Evolutionary conservation across 2,113 vertebrate genomes (phyloP), one percentile per base, ranked within the genome.

Genomic region (Grammomys dolichurus): DNA sequence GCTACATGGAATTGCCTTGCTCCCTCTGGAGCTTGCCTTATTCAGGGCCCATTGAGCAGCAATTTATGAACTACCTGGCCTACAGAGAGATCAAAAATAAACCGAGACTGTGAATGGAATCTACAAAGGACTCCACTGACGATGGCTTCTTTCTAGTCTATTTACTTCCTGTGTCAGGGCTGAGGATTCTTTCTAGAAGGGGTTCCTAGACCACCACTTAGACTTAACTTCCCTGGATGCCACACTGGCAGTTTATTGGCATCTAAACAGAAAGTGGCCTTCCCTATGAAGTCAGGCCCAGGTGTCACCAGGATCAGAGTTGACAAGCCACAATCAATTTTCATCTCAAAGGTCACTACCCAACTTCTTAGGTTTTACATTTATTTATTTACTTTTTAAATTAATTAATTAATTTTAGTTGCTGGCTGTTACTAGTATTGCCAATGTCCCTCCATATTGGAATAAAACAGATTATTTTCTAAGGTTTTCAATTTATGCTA

Each of bases 241-340:
- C 26, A 86, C 22, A 3, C 22, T 91, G 60, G 22, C 56, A 9
- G 67, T 33, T 87, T 90, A 75, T 84, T 86, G 80, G 31, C 93
- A 90, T 54, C 46, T 82, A 87, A 48, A 85, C 14, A 26, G 51
- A 86, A 48, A 78, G 69, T 65, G 48, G 17, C 43, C 82, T n/a
- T 92, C 22, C 77, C 72, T 92, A 84, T 60, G 3, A 17, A 92
- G 28, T 40, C 10, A 95, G 88, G 13, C 11, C 54, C 17, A 75
- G 69, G 93, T 96, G 22, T 51, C 75, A 95, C 10, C 14, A 72
- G 77, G 43, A 28, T 82, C 72, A 77, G 24, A 70, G 85, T 81
- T 43, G 81, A 96, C 80, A 65, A 90, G 46, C 13, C 84, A 89
- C 26, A 78, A 43, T 92, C 36, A 87, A 48, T 89, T 96, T 94